A percentile compares a stretch with the other conserved stretches of the same genome.
Evolutionary conservation across 2,888 invertebrate genomes (phyloP).

Genomic region (Chironomus tentans): DNA sequence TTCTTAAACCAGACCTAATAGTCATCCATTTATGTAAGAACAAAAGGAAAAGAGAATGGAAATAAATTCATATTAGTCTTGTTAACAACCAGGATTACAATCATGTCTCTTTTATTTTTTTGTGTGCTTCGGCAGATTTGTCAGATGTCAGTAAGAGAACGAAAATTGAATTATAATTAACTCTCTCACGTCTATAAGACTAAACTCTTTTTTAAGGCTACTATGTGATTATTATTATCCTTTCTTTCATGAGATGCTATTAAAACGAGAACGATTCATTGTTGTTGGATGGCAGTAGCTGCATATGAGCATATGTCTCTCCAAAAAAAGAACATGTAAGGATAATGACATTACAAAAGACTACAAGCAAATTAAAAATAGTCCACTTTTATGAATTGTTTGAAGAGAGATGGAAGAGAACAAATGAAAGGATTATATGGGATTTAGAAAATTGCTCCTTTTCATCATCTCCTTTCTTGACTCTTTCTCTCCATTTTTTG

Average conservation of each 20-base stretch:
- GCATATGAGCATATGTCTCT: conserved; percentile 10
- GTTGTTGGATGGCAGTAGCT: background rate
- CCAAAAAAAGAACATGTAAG: too few species aligned
- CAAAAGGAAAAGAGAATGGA: conserved; percentile 37
- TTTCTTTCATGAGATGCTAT: conserved; percentile 6
- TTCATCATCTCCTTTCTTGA: background rate
- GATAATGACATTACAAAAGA: conserved; percentile 14
- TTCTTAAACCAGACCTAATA: conserved; percentile 93
- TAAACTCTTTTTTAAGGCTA: background rate
- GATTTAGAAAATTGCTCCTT: conserved; percentile 23
- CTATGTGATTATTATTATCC: background rate
- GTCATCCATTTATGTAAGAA: background rate
- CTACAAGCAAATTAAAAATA: conserved; percentile 26
- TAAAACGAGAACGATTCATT: conserved; percentile 14
- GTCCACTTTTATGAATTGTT: conserved; percentile 25
- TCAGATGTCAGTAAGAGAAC: background rate
- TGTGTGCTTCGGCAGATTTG: background rate
- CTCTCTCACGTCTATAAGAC: background rate
- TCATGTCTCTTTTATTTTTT: too few species aligned
- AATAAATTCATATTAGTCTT: conserved; percentile 21
- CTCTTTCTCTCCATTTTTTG: background rate
- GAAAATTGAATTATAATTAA: conserved; percentile 25
- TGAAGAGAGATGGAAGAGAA: too few species aligned
- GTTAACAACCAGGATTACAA: background rate
- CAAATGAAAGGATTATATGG: conserved; percentile 17